phyloP scores from a whole-genome alignment of 2,888 invertebrate genomes.

The Cancer borealis region DNA sequence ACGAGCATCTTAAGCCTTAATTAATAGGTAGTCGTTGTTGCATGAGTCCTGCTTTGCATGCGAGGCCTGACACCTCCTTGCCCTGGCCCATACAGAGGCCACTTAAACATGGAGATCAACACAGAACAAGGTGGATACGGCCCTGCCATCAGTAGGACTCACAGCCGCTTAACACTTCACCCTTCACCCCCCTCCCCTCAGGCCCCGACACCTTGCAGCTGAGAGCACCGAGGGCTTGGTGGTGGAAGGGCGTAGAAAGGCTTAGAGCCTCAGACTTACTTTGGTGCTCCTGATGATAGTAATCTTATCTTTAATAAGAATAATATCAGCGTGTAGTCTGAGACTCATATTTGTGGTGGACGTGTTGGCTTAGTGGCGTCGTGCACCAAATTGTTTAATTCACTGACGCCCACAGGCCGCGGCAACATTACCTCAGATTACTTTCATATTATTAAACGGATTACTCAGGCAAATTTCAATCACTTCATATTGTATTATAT shows the following conservation, averaged over 20 bases:
- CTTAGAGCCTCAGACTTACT: neutral
- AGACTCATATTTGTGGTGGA: neutral
- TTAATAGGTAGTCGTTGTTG: constrained; percentile 16
- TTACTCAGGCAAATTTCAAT: neutral
- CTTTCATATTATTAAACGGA: no score
- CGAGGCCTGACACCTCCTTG: neutral
- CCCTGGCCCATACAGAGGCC: neutral
- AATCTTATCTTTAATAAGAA: neutral
- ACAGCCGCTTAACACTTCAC: neutral
- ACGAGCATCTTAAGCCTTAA: neutral
- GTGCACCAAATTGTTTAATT: neutral
- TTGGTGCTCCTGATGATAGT: neutral
- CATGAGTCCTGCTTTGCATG: constrained; percentile 30
- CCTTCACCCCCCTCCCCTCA: neutral
- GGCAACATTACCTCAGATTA: neutral
- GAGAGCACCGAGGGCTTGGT: neutral
- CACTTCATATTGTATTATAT: neutral
- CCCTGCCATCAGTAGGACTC: neutral
- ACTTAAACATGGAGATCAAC: constrained; percentile 9
- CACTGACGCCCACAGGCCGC: neutral
- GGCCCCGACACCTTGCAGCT: neutral
- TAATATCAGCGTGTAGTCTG: neutral
- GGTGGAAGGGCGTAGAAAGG: neutral
- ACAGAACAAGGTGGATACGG: constrained; percentile 24
- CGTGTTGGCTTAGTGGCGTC: neutral